phyloP scores from a whole-genome alignment of 2,113 vertebrate species.

The Pedionomus torquatus region DNA sequence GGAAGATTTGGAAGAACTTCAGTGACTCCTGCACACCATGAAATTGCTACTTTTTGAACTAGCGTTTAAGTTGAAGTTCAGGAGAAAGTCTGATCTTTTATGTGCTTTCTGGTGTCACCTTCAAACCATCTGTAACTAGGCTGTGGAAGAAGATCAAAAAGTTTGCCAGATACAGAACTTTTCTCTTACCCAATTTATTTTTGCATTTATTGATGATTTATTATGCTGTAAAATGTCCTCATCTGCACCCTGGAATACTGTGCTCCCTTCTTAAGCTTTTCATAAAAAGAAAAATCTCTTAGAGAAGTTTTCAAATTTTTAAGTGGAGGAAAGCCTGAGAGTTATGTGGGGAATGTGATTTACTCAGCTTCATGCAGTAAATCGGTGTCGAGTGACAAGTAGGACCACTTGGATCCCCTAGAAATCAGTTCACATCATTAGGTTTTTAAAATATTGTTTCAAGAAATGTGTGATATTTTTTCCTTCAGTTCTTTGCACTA shows the following conservation, averaged over 20 bases:
- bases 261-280: neutral
- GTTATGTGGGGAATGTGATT: neutral
- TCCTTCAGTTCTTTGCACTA: neutral
- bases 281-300: neutral
- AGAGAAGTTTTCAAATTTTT: neutral
- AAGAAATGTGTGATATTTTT: neutral
- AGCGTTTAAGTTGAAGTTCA: neutral
- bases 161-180: neutral
- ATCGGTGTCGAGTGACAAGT: neutral
- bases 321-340: neutral
- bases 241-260: neutral
- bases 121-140: neutral
- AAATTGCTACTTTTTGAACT: neutral
- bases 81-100: neutral
- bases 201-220: constrained; percentile 30
- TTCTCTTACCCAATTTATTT: neutral
- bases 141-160: neutral
- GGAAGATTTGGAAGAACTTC: neutral
- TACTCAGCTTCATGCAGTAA: neutral
- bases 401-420: neutral
- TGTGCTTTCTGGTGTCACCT: constrained; percentile 6
- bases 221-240: neutral
- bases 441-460: neutral
- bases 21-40: neutral
- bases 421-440: neutral